These are phyloP conservation scores for Hydropsyche tenuis DNA, from an alignment of 1,140 invertebrate species.

Conservation along the genomic window DNA sequence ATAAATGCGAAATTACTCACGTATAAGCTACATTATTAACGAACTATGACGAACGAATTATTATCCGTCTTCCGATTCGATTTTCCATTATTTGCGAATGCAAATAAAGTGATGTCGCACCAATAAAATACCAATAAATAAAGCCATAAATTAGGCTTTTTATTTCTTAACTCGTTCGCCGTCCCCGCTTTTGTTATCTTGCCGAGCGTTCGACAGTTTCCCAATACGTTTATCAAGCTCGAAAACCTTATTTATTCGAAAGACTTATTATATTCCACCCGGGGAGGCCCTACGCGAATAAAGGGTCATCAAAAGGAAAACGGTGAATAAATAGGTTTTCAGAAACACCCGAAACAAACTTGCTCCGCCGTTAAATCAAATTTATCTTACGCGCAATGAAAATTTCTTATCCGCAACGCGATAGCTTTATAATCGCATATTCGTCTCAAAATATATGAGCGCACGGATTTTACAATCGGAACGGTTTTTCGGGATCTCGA, in stretches of 20 bases:
- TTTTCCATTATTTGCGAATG: background rate
- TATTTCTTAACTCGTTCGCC: conserved; percentile 28
- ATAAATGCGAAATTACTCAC: too few species aligned
- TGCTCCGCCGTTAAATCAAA: conserved; percentile 13
- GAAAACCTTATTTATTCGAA: conserved; percentile 24
- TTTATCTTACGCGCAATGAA: background rate
- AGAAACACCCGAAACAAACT: background rate
- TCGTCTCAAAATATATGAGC: too few species aligned
- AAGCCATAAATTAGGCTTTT: conserved; percentile 35
- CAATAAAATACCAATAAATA: conserved; percentile 27
- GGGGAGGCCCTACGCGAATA: background rate
- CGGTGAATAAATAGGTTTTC: conserved; percentile 7
- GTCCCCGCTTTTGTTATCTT: conserved; percentile 9
- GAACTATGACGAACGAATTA: too few species aligned
- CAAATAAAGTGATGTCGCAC: conserved; percentile 8
- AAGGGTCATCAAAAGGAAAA: conserved; percentile 14
- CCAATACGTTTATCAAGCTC: conserved; percentile 33
- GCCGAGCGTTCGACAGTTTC: conserved; percentile 32
- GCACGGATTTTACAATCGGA: too few species aligned
- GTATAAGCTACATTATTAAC: too few species aligned
- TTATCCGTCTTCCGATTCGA: too few species aligned
- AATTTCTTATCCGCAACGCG: too few species aligned
- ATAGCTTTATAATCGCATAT: too few species aligned
- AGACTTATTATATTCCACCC: conserved; percentile 15
- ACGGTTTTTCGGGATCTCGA: too few species aligned